A percentile compares a stretch with the other conserved stretches of the same genome.
Conservation (phyloP, 2,113 vertebrate genomes). For the Laticauda colubrina region DNA sequence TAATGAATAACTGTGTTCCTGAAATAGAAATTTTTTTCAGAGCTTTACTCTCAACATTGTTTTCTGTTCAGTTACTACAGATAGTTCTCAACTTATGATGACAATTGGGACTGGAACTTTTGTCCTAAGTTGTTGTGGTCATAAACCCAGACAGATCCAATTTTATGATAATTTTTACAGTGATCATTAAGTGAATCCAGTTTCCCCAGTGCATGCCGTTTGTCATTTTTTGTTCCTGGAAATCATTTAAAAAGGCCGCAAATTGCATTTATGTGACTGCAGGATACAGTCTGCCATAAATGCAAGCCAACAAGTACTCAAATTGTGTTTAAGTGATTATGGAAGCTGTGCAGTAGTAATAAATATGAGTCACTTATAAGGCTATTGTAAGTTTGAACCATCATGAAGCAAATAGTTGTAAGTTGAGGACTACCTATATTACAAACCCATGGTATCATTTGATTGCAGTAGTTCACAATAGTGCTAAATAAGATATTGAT, state of each 20-base stretch:
- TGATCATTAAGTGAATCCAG: not conserved
- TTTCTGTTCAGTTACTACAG: not conserved
- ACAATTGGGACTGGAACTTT: not conserved
- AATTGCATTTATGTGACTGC: not conserved
- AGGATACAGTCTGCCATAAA: not conserved
- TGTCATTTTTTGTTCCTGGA: not conserved
- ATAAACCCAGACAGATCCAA: not conserved
- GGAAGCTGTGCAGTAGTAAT: not conserved
- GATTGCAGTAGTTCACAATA: not conserved
- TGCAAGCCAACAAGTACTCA: not conserved
- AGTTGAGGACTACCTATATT: not conserved
- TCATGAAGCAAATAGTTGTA: not conserved
- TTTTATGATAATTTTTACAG: not conserved
- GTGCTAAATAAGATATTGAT: not conserved
- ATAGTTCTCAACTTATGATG: not conserved
- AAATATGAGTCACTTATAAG: not conserved
- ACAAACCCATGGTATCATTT: not conserved
- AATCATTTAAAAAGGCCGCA: not conserved
- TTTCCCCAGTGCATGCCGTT: not conserved
- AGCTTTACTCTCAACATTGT: constrained; percentile 7
- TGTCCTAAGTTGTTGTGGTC: not conserved
- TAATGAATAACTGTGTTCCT: constrained; percentile 32
- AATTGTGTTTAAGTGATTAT: not conserved
- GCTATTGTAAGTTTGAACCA: not conserved
- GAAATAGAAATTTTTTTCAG: not conserved